Base-by-base conservation (phyloP, 1,140 invertebrate genomes). In the Sarcophaga peregrina region DNA sequence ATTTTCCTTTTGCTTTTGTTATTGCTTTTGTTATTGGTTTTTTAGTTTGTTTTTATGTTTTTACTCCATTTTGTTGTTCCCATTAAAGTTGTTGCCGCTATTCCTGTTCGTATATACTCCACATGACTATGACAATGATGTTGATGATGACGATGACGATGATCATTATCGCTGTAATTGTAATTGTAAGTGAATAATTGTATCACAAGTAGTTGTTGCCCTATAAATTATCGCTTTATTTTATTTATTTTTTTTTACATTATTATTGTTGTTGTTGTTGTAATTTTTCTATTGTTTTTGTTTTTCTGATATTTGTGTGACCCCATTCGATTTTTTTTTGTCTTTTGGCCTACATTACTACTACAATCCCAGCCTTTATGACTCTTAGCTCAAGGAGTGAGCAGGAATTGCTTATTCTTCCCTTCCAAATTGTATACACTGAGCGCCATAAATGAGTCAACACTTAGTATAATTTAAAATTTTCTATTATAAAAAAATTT, bases 111-210 rank as follows among this genome's bases (percentile, higher is more conserved):
- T 37, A 37, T 37, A 37, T 37, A 37, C 1, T 37, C 4, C 25
- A 37, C 15, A 17, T 7, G 25, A 37, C 25, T 1, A 37, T 37
- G 25, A 4, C 25, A 37, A 37, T 37, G 25, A 37, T 62, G 58
- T 4, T n/a, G 58, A 17, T 17, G 58, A 62, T 62, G 20, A 11
- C 5, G 58, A 17, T 17, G 58, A 62, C 15, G 20, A 11, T 46
- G 74, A 76, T 76, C 15, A 76, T 76, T 76, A 76, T 76, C 74
- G n/a, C n/a, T 0, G 7, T 48, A 46, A 76, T 76, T 76, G 74
- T 76, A 76, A 76, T 76, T 76, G 74, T 76, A 76, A 76, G 74
- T 76, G 74, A 46, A 74, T 74, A 74, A 74, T 74, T 74, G 74
- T 76, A 48, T 46, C 17, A n/a, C n/a, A 48, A 76, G 47, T 76